These are phyloP conservation scores for Peromyscus polionotus DNA, from an alignment of 2,113 vertebrate species.

Conservation along the genomic window DNA sequence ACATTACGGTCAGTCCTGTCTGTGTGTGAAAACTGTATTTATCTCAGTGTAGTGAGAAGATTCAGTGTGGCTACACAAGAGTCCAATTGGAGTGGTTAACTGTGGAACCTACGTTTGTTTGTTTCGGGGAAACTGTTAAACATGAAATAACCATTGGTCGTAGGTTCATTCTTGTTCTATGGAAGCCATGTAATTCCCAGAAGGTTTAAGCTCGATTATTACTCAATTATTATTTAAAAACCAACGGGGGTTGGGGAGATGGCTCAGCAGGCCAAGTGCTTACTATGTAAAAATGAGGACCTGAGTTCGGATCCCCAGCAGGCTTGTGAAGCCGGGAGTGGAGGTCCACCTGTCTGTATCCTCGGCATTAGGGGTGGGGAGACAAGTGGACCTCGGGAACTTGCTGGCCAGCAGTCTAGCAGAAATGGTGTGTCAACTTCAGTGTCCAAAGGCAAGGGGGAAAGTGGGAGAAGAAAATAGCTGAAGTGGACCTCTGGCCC, in stretches of 20 bases:
- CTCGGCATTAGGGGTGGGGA: no score
- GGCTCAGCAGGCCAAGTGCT: not conserved
- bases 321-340: not conserved
- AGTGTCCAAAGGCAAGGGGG: not conserved
- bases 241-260: not conserved
- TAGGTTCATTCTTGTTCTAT: not conserved
- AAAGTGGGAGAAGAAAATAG: not conserved
- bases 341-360: not conserved
- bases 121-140: not conserved
- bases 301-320: not conserved
- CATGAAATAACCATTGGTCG: not conserved
- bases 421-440: not conserved
- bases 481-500: not conserved
- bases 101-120: not conserved
- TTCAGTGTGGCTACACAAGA: not conserved
- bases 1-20: not conserved
- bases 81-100: not conserved
- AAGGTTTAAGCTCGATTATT: not conserved
- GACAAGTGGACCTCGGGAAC: not conserved
- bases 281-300: not conserved
- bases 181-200: not conserved
- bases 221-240: not conserved
- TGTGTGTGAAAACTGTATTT: constrained; percentile 16
- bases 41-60: not conserved
- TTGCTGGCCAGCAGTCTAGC: not conserved